These are phyloP conservation scores for Anolis apletophallus DNA, from an alignment of 2,797 vertebrate species.

Conservation along the genomic window DNA sequence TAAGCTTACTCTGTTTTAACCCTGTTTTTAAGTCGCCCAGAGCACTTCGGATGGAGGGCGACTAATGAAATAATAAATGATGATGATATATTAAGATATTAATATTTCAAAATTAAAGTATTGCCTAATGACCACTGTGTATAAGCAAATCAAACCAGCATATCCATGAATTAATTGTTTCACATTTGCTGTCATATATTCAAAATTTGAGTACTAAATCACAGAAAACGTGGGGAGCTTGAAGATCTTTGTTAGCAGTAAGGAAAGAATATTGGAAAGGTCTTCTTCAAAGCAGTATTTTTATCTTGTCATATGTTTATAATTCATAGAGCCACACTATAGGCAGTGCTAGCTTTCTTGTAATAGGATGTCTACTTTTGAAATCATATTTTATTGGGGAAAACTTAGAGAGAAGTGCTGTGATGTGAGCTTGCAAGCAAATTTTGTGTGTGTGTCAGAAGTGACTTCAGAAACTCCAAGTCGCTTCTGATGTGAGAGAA, in stretches of 20 bases:
- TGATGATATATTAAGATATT: slow-evolving; percentile 48
- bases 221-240: slow-evolving; percentile 24
- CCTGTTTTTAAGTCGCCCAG: too few species aligned
- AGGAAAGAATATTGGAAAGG: not conserved
- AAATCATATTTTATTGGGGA: not conserved
- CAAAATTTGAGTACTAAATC: slow-evolving; percentile 30
- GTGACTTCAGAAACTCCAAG: too few species aligned
- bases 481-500: too few species aligned
- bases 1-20: too few species aligned
- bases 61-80: too few species aligned
- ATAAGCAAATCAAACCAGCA: slow-evolving; percentile 49
- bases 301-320: not conserved
- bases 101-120: slow-evolving; percentile 64
- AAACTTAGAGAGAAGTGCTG: not conserved
- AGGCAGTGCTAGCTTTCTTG: not conserved
- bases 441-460: too few species aligned
- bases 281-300: slow-evolving; percentile 1
- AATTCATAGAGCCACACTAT: not conserved
- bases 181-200: slow-evolving; percentile 9
- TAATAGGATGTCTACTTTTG: not conserved
- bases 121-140: slow-evolving; percentile 38
- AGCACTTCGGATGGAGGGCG: too few species aligned
- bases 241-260: slow-evolving; percentile 1
- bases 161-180: slow-evolving; percentile 49
- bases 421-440: not conserved